Percentiles rank a stretch among this genome's conserved stretches.
Conservation (phyloP, 2,797 vertebrate species). For the Phoebastria nigripes region DNA sequence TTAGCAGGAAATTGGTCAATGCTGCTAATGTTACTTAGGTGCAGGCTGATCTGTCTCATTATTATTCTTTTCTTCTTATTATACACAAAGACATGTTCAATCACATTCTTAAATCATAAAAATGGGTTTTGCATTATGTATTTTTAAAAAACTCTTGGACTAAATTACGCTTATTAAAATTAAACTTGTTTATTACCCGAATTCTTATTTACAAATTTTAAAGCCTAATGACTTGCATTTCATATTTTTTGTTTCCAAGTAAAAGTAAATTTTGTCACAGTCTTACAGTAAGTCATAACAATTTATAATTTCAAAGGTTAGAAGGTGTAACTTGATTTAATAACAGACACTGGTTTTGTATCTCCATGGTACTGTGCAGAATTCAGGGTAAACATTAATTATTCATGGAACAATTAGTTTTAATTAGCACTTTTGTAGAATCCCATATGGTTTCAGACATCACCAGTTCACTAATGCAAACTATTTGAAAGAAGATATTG, state of each 20-base stretch:
- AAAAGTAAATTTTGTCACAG: not conserved
- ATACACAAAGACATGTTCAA: not conserved
- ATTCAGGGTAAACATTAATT: slow-evolving; percentile 44
- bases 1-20: not conserved
- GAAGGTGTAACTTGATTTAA: not conserved
- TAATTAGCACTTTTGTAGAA: slow-evolving; percentile 43
- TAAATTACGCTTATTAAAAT: not conserved
- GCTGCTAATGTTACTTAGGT: not conserved
- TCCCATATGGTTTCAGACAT: slow-evolving; percentile 39
- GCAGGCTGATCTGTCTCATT: not conserved
- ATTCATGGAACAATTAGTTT: slow-evolving; percentile 58
- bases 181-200: not conserved
- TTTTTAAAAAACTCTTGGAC: not conserved
- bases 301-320: not conserved
- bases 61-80: not conserved
- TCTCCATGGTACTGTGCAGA: not conserved
- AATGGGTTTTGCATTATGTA: fast-evolving
- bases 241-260: not conserved
- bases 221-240: not conserved
- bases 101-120: not conserved
- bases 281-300: not conserved
- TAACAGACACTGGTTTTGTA: not conserved
- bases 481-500: not conserved
- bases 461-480: slow-evolving; percentile 20
- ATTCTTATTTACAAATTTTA: not conserved